These are phyloP conservation scores for Salvelinus fontinalis DNA, from an alignment of 2,113 vertebrate species.

Conservation along the genomic window DNA sequence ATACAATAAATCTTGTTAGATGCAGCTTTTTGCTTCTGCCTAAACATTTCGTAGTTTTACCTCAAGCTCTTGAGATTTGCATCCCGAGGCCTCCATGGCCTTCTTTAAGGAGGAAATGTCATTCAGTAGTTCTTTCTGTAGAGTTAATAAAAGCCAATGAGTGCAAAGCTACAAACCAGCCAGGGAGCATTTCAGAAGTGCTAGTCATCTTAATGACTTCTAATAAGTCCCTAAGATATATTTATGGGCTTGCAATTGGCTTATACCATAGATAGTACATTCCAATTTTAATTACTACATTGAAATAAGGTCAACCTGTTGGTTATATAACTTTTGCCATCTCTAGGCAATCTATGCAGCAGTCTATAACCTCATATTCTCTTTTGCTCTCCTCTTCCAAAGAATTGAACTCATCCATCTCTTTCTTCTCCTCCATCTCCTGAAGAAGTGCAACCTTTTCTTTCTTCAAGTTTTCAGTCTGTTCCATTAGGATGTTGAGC, in stretches of 20 bases:
- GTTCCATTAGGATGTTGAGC: not conserved
- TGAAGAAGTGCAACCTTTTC: not conserved
- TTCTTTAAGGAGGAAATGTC: conserved; percentile 81
- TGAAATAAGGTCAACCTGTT: not conserved
- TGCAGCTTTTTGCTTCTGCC: not conserved
- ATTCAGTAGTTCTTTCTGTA: conserved; percentile 81
- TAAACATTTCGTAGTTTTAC: conserved; percentile 62
- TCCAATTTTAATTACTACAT: not conserved
- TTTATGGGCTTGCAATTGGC: not conserved
- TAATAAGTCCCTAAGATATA: not conserved
- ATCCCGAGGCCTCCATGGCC: conserved; percentile 72
- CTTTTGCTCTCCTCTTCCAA: not conserved
- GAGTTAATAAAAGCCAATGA: conserved; percentile 58
- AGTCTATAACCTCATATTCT: not conserved
- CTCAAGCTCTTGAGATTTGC: conserved; percentile 79
- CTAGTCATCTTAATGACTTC: not conserved
- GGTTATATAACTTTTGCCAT: not conserved
- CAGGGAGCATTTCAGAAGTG: not conserved
- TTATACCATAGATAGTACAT: not conserved
- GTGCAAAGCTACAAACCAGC: not conserved
- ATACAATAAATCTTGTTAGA: not conserved
- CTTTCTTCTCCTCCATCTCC: not conserved
- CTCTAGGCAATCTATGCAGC: too few species aligned
- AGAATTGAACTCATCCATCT: not conserved
- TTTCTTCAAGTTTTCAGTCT: not conserved